Evolutionary conservation across 2,888 invertebrate genomes (phyloP), one percentile per base, ranked within the genome.

Genomic region (Bruchidius siliquastri): DNA sequence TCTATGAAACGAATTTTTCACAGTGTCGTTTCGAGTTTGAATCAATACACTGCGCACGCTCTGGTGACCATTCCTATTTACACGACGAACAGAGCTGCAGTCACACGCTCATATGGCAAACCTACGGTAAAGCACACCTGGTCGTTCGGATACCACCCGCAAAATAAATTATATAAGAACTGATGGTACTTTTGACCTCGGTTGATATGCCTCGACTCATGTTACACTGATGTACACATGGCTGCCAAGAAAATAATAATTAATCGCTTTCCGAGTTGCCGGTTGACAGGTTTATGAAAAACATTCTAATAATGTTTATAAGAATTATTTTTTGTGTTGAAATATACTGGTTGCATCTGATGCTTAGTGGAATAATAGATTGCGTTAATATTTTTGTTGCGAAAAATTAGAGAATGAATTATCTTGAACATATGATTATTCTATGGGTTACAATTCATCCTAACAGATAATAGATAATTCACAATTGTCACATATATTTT

Each of bases 161-260:
- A 73, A 77, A 73, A 75, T 77, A 77, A 77, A 77, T 77, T 77
- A 77, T 73, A 74, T 75, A 77, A 77, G 73, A 73, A 68, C 69
- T 71, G 73, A 73, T 71, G 71, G 67, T 66, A 73, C 71, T 69
- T 71, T 69, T 73, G 73, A 73, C 73, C 73, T 73, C 72, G 71
- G 73, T 70, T 73, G 73, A 73, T 73, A 69, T 69, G 73, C 67
- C 66, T 70, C 21, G 73, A 71, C 69, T 73, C 73, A 71, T 71
- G 70, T 71, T 73, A 73, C 73, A 71, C 71, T 49, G 6, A 8
- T 49, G 49, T 49, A 49, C 49, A 18, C 49, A 49, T 49, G 49
- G 49, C 49, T 49, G 49, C 6, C 49, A 49, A 49, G 49, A 70
- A 73, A 73, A 73, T 73, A 73, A 73, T 73, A 73, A 73, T 71